Evolutionary conservation across 2,113 vertebrate genomes (phyloP), one percentile per base, ranked within the genome.

Genomic region (Atherinomorus stipes): DNA sequence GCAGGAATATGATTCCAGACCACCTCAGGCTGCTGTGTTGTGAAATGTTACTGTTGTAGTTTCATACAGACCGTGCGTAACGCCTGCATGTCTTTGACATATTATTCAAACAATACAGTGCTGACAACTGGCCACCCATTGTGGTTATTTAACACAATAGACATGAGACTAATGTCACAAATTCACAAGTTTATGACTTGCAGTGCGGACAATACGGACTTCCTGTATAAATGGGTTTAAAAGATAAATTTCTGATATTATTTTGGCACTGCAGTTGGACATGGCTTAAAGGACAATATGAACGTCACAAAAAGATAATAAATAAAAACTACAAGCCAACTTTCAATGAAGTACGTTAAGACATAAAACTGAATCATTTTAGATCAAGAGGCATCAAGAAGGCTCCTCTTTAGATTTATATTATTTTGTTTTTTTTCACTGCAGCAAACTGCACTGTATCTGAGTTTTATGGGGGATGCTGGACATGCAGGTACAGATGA

Each of bases 141-240:
- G 45, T 15, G 42, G 73, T 52, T 12, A 22, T 82, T 73, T 75
- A 80, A 81, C 64, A 51, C 23, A n/a, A 16, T 19, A 58, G 61
- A 71, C 56, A 21, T 0, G 10, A 58, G 49, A 22, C 44, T 15
- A 47, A n/a, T 68, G 26, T 62, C 45, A 59, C 28, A 60, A 4
- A 44, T 47, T 47, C 7, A n/a, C 4, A n/a, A 19, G 18, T 47
- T 4, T 18, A 47, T 47, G 18, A 19, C 44, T 47, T 6, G 19
- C 18, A 8, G 18, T 19, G 18, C 6, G 44, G n/a, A 47, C 4
- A 47, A 47, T n/a, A 47, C 44, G 19, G 18, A 47, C 5, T n/a
- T 47, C 11, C 7, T 4, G 2, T 5, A 19, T 47, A 19, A 47
- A 15, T 9, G 16, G 16, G 18, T 47, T 47, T n/a, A n/a, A 64